These are phyloP conservation scores for Plumapathes pennacea DNA, from an alignment of 92 coral and sea anemone genomes.

Conservation along the genomic window DNA sequence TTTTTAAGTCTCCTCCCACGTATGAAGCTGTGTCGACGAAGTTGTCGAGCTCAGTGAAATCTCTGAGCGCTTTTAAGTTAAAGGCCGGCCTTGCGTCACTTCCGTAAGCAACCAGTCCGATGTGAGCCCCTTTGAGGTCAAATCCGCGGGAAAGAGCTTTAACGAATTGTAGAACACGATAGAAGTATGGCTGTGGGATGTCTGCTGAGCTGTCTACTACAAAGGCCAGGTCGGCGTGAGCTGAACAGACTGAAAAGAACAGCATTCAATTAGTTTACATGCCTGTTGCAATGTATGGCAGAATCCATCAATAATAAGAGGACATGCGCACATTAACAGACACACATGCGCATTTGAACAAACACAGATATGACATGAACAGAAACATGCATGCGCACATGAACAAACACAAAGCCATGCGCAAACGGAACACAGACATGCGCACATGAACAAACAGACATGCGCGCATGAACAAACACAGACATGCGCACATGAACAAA, in stretches of 20 bases:
- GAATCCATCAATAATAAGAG: too few species aligned
- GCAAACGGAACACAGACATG: too few species aligned
- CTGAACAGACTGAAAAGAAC: conserved; percentile 59
- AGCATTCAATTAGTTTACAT: neutral
- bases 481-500: too few species aligned
- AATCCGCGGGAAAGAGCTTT: conserved; percentile 84
- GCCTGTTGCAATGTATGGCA: too few species aligned
- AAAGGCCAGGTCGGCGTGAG: conserved; percentile 85
- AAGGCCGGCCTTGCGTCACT: conserved; percentile 64
- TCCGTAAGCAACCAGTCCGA: conserved; percentile 76
- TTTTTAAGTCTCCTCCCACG: conserved; percentile 77
- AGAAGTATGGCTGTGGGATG: conserved; percentile 74
- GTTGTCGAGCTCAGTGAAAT: conserved; percentile 60
- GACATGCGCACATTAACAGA: too few species aligned
- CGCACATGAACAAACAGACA: too few species aligned
- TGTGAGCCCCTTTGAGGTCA: conserved; percentile 51
- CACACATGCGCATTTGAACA: too few species aligned
- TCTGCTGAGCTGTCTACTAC: conserved; percentile 84
- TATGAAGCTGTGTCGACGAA: conserved; percentile 75
- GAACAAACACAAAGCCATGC: too few species aligned
- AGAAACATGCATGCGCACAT: too few species aligned
- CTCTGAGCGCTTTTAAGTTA: conserved; percentile 35
- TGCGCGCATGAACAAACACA: too few species aligned
- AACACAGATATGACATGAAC: too few species aligned
- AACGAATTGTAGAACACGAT: conserved; percentile 73